A percentile compares a stretch with the other conserved stretches of the same genome.
Conservation (phyloP, 2,113 vertebrate species). For the Saguinus midas region DNA sequence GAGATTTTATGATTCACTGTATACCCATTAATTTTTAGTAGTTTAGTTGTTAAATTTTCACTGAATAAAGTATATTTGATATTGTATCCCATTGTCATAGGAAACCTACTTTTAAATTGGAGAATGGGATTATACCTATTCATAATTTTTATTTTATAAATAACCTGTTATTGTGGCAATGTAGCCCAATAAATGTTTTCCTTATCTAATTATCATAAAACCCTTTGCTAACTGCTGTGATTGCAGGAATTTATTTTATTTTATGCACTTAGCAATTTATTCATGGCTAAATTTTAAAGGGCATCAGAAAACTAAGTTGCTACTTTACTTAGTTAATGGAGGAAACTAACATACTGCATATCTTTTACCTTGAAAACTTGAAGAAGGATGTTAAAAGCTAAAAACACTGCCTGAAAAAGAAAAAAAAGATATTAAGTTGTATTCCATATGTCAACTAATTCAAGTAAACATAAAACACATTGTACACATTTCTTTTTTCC, state of each 20-base stretch:
- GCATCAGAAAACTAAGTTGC: neutral
- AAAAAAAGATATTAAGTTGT: neutral
- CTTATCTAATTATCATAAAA: neutral
- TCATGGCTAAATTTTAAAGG: neutral
- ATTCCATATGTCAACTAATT: neutral
- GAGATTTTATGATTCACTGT: neutral
- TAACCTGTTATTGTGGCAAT: neutral
- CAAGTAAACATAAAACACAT: neutral
- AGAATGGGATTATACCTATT: neutral
- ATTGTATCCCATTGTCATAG: neutral
- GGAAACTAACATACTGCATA: neutral
- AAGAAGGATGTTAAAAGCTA: neutral
- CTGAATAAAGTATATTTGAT: neutral
- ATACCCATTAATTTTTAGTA: neutral
- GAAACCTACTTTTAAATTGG: neutral
- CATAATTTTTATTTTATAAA: neutral
- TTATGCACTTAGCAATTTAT: neutral
- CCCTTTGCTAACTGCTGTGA: neutral
- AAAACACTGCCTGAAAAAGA: neutral
- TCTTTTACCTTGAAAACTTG: neutral
- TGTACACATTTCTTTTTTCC: neutral
- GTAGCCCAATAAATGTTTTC: neutral
- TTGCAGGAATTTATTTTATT: neutral
- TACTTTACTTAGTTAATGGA: neutral
- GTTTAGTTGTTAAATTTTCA: neutral